These are phyloP conservation scores for Chrysotoxum bicinctum DNA, from an alignment of 2,888 invertebrate species.

Conservation along the genomic window DNA sequence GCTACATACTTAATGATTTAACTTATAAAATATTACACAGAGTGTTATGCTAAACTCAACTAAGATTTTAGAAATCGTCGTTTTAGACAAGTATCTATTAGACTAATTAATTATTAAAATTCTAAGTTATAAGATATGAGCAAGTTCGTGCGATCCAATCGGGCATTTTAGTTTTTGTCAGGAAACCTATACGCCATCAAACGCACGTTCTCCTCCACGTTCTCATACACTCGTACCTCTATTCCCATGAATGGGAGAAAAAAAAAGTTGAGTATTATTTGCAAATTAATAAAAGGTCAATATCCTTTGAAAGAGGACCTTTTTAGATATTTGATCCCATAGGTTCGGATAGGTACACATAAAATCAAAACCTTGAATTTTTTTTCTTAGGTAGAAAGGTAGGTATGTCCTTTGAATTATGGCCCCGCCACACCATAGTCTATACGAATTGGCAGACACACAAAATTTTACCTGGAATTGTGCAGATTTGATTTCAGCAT, in stretches of 20 bases:
- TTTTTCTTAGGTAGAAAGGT: background rate
- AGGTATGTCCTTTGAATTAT: slow-evolving; percentile 24
- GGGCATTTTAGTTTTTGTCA: too few relatives aligned
- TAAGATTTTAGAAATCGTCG: too few relatives aligned
- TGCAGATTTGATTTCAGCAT: slow-evolving; percentile 9
- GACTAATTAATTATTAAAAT: too few relatives aligned
- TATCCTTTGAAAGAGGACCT: slow-evolving; percentile 54
- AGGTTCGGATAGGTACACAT: background rate
- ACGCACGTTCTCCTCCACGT: background rate
- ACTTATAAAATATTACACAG: too few relatives aligned
- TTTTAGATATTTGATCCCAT: slow-evolving; percentile 62
- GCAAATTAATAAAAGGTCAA: slow-evolving; percentile 47
- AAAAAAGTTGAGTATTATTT: background rate
- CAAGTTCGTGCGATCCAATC: too few relatives aligned
- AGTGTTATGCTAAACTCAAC: too few relatives aligned
- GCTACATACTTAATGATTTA: too few relatives aligned
- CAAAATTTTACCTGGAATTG: slow-evolving; percentile 48
- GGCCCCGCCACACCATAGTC: too few relatives aligned
- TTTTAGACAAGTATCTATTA: too few relatives aligned
- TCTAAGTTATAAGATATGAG: too few relatives aligned
- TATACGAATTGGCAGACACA: too few relatives aligned
- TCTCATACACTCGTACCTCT: background rate
- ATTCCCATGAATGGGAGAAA: slow-evolving; percentile 24
- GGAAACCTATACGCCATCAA: background rate
- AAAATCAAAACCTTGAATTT: slow-evolving; percentile 62